phyloP scores from a whole-genome alignment of 2,113 vertebrate genomes.

The Carassius auratus region DNA sequence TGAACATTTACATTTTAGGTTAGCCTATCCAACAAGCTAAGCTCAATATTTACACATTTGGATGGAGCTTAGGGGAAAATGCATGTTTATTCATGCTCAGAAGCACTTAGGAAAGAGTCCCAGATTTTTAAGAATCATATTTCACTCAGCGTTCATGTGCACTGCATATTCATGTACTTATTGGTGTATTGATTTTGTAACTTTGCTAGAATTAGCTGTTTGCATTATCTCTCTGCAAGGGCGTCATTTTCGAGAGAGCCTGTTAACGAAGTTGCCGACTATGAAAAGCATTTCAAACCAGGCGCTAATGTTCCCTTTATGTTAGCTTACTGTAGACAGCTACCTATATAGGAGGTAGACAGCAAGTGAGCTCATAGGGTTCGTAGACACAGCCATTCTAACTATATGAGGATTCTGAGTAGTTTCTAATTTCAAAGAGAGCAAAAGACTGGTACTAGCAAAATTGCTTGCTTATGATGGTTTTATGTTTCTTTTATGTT shows the following conservation, averaged over 20 bases:
- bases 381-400: not conserved
- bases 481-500: not conserved
- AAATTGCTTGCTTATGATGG: not conserved
- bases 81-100: not conserved
- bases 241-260: not conserved
- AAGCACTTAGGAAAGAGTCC: not conserved
- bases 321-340: not conserved
- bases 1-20: not conserved
- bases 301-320: not conserved
- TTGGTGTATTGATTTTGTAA: not conserved
- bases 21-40: not conserved
- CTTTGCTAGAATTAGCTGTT: not conserved
- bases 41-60: not conserved
- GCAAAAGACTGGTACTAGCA: not conserved
- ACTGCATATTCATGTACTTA: not conserved
- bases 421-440: not conserved
- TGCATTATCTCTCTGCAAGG: not conserved
- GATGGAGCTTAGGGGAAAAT: not conserved
- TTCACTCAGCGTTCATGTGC: not conserved
- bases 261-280: not conserved
- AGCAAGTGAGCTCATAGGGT: not conserved
- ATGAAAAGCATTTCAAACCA: not conserved
- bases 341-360: not conserved
- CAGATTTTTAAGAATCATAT: not conserved
- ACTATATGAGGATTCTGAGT: not conserved